Evolutionary conservation across 1,140 invertebrate species (phyloP), one percentile per base, ranked within the genome.

Genomic region (Pogonognathellus flavescens): DNA sequence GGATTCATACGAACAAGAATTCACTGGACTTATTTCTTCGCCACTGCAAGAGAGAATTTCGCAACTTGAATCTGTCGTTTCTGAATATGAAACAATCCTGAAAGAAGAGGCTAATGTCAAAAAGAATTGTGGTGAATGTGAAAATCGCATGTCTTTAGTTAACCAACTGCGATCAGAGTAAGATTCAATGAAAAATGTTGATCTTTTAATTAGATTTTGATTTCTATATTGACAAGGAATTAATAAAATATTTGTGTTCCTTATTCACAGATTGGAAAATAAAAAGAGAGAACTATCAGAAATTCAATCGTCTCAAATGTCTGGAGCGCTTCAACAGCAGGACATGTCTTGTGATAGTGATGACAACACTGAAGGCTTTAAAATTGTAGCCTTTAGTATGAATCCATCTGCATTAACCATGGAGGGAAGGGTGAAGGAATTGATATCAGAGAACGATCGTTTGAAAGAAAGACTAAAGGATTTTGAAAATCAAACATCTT

Each of bases 1-100:
- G 66, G 88, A 88, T 11, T 88, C 88, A 0, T 88, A 88, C 80
- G 88, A 88, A 50, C 83, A 87, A 62, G 88, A 88, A 76, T 84
- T 87, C 25, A 84, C 83, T 49, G 88, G 82, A 13, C 25, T 83
- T 7, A 82, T 84, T 66, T 83, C 86, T 9, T 84, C 76, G 41
- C 62, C 84, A 9, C 25, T 88, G 0, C 82, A 87, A 60, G 60
- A 82, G 31, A 66, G 88, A 82, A 85, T 87, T 85, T 10, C 20
- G 10, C 80, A 87, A 60, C 20, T 88, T 0, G 86, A 88, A 84
- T 57, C 20, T 4, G 57, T 86, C 6, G 57, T 88, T 50, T 53
- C 55, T 5, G 84, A 86, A 53, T 88, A 87, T 57, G 88, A 88
- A 85, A 16, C 22, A 20, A 22, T 87, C 4, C 62, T 87, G 20